These are phyloP conservation scores for Drymonia ruficornis DNA, from an alignment of 2,888 invertebrate genomes.

Conservation along the genomic window DNA sequence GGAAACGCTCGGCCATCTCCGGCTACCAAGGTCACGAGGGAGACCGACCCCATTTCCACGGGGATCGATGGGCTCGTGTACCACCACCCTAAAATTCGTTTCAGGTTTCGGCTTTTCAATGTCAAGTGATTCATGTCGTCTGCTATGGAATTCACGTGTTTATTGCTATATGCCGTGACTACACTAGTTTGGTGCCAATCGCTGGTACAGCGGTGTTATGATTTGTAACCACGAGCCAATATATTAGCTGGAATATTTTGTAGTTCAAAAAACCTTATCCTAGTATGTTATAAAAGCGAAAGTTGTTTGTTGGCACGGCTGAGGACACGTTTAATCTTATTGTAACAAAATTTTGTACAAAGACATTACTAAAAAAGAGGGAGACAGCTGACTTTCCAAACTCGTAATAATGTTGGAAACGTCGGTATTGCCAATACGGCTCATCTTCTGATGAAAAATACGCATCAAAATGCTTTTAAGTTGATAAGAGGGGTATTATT, in stretches of 20 bases:
- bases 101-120: conserved; percentile 73
- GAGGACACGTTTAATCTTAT: no score
- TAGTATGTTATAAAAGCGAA: neutral
- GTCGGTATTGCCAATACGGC: no score
- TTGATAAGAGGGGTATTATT: no score
- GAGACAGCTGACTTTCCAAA: no score
- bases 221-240: conserved; percentile 28
- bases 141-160: conserved; percentile 56
- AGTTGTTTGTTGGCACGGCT: no score
- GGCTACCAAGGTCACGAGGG: conserved; percentile 69
- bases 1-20: conserved; percentile 63
- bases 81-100: conserved; percentile 62
- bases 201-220: conserved; percentile 29
- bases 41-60: conserved; percentile 72
- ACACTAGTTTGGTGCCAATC: conserved; percentile 45
- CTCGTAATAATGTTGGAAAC: no score
- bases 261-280: neutral
- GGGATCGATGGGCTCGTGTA: conserved; percentile 79
- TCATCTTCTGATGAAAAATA: no score
- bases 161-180: conserved; percentile 70
- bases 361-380: no score
- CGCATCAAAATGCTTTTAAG: no score
- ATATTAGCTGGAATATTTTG: neutral
- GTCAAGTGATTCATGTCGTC: conserved; percentile 74
- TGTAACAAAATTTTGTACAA: no score